Conservation (phyloP, 2,797 vertebrate genomes). For the Bradypus variegatus region DNA sequence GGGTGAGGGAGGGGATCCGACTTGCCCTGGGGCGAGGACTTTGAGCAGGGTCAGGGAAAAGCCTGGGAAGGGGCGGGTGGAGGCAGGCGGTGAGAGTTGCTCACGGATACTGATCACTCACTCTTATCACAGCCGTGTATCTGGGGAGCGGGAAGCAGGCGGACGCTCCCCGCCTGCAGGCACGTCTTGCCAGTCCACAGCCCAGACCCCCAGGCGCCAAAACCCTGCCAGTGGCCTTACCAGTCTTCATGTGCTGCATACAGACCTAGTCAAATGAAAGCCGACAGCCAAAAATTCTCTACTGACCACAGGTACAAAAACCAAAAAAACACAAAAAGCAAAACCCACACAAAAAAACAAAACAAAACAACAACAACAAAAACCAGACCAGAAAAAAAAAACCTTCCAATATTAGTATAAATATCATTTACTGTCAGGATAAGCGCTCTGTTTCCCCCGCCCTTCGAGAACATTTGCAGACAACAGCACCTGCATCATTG, state of each 20-base stretch:
- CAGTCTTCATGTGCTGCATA: conserved; percentile 68
- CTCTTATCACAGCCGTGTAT: background rate
- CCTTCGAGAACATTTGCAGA: conserved; percentile 53
- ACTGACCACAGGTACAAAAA: conserved; percentile 53
- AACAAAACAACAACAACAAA: background rate
- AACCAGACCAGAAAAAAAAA: too few relatives aligned
- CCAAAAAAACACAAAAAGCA: too few relatives aligned
- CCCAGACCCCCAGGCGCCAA: conserved; percentile 73
- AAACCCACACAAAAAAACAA: too few relatives aligned
- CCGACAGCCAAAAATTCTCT: conserved; percentile 65
- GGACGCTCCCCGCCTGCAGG: conserved; percentile 59
- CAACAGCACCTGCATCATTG: conserved; percentile 65
- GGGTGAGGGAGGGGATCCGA: background rate
- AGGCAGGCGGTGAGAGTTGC: background rate
- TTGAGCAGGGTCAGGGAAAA: background rate
- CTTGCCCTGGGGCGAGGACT: background rate
- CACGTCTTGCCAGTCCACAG: conserved; percentile 40
- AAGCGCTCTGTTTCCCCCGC: conserved; percentile 35
- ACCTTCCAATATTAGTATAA: conserved; percentile 56
- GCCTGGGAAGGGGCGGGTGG: background rate
- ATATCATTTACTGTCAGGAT: conserved; percentile 61
- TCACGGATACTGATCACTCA: background rate
- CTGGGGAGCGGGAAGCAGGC: background rate
- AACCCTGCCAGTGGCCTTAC: conserved; percentile 68
- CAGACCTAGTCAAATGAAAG: conserved; percentile 67